phyloP scores from a whole-genome alignment of 2,888 invertebrate species.

The Netelia fuscicornis region DNA sequence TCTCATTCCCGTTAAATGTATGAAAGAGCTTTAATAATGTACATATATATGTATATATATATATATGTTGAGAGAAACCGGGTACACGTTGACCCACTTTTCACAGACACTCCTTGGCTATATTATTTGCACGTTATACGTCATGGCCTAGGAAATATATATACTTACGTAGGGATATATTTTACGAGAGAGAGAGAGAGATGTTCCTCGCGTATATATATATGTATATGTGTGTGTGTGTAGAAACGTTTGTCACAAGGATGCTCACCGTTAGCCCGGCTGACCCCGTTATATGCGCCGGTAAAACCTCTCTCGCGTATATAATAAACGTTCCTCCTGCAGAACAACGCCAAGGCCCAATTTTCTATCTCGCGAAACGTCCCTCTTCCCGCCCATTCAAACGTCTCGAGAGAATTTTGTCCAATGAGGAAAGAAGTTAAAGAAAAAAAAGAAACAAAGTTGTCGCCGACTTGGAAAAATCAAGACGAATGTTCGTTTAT shows the following conservation, averaged over 20 bases:
- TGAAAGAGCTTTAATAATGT: neutral
- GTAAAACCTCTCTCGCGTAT: neutral
- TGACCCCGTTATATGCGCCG: neutral
- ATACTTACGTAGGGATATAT: conserved; percentile 16
- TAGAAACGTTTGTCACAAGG: conserved; percentile 1
- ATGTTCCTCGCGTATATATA: neutral
- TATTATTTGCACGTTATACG: conserved; percentile 50
- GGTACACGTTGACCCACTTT: conserved; percentile 60
- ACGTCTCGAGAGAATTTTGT: neutral
- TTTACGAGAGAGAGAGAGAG: conserved; percentile 21
- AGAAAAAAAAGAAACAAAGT: no score
- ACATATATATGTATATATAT: conserved; percentile 7
- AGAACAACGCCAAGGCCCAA: conserved; percentile 22
- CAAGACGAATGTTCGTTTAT: no score
- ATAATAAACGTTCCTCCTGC: neutral
- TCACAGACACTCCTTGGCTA: conserved; percentile 48
- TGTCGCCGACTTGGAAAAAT: no score
- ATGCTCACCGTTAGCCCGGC: conserved; percentile 22
- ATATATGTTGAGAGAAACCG: neutral
- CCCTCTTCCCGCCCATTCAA: neutral
- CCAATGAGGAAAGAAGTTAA: neutral
- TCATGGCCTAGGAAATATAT: conserved; percentile 39
- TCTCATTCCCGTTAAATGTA: conserved; percentile 31
- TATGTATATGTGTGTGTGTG: neutral
- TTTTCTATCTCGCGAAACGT: conserved; percentile 21